A percentile compares a stretch with the other conserved stretches of the same genome.
phyloP scores from a whole-genome alignment of 2,113 vertebrate species.

The Hydropotes inermis region DNA sequence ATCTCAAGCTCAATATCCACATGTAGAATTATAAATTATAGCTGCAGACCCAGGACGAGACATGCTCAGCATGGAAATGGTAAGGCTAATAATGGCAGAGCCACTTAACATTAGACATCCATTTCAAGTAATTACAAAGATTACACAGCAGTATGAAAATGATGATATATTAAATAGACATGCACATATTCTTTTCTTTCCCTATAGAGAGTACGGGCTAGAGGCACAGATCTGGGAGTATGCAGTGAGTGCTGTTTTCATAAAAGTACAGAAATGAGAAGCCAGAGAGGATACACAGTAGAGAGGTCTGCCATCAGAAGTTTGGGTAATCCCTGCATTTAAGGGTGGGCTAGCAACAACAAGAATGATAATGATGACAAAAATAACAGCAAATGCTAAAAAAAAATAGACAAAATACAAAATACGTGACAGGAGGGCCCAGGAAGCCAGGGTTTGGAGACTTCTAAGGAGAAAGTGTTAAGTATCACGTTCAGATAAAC shows the following conservation, averaged over 20 bases:
- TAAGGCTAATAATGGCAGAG: constrained; percentile 37
- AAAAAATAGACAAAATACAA: neutral
- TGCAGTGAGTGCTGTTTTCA: neutral
- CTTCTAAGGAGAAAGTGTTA: neutral
- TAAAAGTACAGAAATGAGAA: neutral
- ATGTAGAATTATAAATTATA: neutral
- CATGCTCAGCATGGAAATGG: constrained; percentile 39
- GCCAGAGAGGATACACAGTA: neutral
- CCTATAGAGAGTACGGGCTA: neutral
- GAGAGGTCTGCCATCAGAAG: neutral
- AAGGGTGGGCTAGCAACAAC: neutral
- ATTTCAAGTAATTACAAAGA: constrained; percentile 56
- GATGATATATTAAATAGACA: neutral
- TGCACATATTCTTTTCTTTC: neutral
- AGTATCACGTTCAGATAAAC: neutral
- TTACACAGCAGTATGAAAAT: constrained; percentile 32
- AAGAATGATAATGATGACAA: neutral
- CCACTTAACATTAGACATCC: constrained; percentile 36
- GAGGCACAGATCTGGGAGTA: neutral
- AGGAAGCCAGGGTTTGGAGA: neutral
- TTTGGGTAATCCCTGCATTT: neutral
- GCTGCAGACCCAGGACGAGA: constrained; percentile 30
- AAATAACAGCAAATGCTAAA: neutral
- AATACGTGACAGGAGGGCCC: neutral
- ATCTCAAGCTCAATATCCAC: neutral